These are phyloP conservation scores for Oscheius sp. DNA, from an alignment of 2,888 invertebrate species.

Conservation along the genomic window DNA sequence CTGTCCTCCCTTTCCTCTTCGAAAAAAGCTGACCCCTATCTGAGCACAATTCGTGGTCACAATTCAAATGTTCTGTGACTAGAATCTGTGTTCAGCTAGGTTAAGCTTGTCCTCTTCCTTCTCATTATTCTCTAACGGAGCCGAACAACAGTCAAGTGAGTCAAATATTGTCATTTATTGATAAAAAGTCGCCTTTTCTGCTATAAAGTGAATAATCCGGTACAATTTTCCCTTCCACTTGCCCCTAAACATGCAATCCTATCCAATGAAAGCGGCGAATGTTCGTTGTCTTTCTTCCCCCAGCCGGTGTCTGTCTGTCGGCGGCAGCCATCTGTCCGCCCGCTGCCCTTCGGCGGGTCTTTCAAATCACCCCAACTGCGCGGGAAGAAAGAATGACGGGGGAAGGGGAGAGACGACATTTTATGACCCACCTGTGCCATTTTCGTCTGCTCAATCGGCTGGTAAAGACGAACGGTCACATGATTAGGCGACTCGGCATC, in stretches of 20 bases:
- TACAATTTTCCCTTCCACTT: too few species aligned
- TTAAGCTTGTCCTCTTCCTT: not conserved
- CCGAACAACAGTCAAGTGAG: too few species aligned
- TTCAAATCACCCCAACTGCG: not conserved
- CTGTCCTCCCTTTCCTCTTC: not conserved
- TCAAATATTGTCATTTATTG: too few species aligned
- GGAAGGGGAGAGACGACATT: not conserved
- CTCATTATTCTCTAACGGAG: too few species aligned
- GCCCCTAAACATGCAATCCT: not conserved
- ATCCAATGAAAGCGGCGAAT: not conserved
- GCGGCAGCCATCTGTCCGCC: not conserved
- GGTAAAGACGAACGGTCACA: slow-evolving; percentile 29
- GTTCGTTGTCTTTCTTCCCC: not conserved
- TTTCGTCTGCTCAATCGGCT: slow-evolving; percentile 35
- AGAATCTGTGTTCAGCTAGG: slow-evolving; percentile 35
- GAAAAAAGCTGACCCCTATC: slow-evolving; percentile 7
- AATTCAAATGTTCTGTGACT: slow-evolving; percentile 21
- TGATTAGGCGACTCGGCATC: slow-evolving; percentile 14
- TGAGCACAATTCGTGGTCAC: slow-evolving; percentile 32
- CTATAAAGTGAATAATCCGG: too few species aligned
- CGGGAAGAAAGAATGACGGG: not conserved
- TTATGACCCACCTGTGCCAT: slow-evolving; percentile 33
- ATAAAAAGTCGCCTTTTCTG: too few species aligned
- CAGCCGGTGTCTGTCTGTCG: slow-evolving; percentile 1
- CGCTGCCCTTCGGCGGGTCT: not conserved